Conservation (phyloP, 2,797 vertebrate genomes). For the Pempheris klunzingeri region DNA sequence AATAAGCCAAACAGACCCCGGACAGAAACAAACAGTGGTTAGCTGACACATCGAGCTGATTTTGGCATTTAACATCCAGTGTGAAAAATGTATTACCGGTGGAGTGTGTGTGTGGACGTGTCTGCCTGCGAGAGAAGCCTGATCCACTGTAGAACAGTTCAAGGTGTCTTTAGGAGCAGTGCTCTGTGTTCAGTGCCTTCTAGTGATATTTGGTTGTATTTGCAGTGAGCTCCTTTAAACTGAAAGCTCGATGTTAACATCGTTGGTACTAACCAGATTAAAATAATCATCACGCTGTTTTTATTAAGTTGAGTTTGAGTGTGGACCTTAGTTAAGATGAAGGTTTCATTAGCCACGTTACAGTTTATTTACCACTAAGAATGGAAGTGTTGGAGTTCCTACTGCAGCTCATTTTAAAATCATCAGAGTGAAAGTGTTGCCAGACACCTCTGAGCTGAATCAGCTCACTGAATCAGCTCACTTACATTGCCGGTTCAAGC, state of each 20-base stretch:
- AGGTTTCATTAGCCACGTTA: not conserved
- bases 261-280: not conserved
- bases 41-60: not conserved
- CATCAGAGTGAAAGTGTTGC: conserved; percentile 25
- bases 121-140: not conserved
- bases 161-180: not conserved
- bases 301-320: not conserved
- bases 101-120: not conserved
- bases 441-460: conserved; percentile 36
- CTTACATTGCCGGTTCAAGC: conserved; percentile 22
- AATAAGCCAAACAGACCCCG: conserved; percentile 27
- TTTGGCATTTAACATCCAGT: not conserved
- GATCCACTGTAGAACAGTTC: conserved; percentile 1
- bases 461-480: conserved; percentile 39
- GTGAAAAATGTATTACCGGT: not conserved
- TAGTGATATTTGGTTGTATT: not conserved
- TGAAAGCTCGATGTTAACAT: not conserved
- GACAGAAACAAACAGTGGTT: conserved; percentile 10
- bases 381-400: not conserved
- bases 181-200: not conserved
- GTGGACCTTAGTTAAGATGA: not conserved
- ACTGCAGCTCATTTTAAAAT: conserved; percentile 23
- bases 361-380: conserved; percentile 17
- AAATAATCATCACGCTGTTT: not conserved
- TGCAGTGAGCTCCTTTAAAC: not conserved